Base-by-base conservation (phyloP, 2,888 invertebrate species). In the Ectemnius continuus region DNA sequence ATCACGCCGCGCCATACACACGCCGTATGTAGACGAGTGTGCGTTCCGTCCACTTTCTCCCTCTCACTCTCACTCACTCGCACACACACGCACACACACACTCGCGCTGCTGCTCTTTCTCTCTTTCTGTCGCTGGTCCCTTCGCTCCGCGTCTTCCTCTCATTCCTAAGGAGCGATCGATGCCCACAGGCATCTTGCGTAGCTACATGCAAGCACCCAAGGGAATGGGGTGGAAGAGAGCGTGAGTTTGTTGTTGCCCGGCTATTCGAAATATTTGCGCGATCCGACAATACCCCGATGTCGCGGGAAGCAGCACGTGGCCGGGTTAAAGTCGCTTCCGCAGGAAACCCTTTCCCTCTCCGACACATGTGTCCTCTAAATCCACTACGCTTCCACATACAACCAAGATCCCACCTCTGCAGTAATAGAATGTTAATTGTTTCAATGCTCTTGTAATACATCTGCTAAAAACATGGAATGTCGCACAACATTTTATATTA, bases 241-340 rank as follows among this genome's bases (percentile, higher is more conserved):
- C 64, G 56, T 61, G 60, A 68, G 61, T 80, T 72, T 72, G 68
- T 77, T 70, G 73, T 81, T 60, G 48, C 67, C 48, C 67, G 47
- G 48, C 16, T 67, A 61, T 73, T 48, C 23, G 58, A 61, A 57
- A 62, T 52, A 56, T 76, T 66, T 47, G 67, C 60, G 45, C 28
- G n/a, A 57, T 46, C 18, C 61, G 13, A 26, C 13, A 58, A 64
- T 56, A 70, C 61, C 70, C 11, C 68, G 61, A 47, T 36, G 36
- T 36, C 36, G 36, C 36, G 36, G 36, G 36, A 36, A 61, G 16
- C n/a, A 23, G 36, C n/a, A 36, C 14, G 16, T 36, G 36, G 36
- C 36, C 36, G 36, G 36, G 36, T 36, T 6, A 36, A 36, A 36
- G 36, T 36, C 36, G 36, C 36, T 8, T 36, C 36, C 36, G 36